Conservation (phyloP, 2,113 vertebrate species). For the Strix aluco region DNA sequence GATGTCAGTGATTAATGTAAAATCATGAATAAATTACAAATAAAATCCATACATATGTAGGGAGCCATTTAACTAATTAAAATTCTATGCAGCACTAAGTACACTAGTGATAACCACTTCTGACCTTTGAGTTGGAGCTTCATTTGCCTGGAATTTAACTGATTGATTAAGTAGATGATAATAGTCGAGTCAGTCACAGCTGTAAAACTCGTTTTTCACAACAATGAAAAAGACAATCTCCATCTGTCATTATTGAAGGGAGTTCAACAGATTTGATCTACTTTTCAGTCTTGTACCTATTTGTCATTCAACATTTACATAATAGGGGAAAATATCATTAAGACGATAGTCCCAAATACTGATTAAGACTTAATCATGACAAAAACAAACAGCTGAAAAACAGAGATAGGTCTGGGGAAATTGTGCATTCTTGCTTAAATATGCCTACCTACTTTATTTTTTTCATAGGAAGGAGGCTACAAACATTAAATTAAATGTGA, state of each 20-base stretch:
- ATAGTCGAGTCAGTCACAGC: not conserved
- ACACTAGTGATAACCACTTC: not conserved
- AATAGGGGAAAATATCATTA: not conserved
- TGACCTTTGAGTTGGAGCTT: slow-evolving; percentile 9
- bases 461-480: not conserved
- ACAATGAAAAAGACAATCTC: not conserved
- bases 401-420: not conserved
- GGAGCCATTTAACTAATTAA: not conserved
- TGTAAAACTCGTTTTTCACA: slow-evolving; percentile 1
- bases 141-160: slow-evolving; percentile 2
- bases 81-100: not conserved
- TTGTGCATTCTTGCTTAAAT: not conserved
- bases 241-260: not conserved
- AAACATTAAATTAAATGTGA: not conserved
- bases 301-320: not conserved
- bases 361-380: not conserved
- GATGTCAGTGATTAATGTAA: slow-evolving; percentile 61
- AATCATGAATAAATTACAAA: slow-evolving; percentile 54
- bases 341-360: not conserved
- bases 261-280: not conserved
- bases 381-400: not conserved
- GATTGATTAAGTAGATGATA: not conserved
- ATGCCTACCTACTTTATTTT: not conserved
- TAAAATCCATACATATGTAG: not conserved
- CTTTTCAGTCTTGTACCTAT: not conserved